phyloP scores from a whole-genome alignment of 2,888 invertebrate species.

The Ichneumoninae sp. region DNA sequence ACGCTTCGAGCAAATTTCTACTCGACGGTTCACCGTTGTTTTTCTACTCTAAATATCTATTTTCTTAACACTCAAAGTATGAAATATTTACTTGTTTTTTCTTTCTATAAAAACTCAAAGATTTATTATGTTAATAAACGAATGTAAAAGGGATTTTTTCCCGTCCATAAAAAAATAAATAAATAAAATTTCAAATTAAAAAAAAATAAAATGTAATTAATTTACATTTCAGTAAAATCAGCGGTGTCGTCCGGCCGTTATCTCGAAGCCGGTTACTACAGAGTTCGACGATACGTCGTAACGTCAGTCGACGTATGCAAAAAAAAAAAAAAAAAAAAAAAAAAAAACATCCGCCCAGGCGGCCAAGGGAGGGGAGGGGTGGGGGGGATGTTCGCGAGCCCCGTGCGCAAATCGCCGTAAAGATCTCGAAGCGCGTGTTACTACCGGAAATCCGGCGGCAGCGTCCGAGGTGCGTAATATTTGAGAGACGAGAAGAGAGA shows the following conservation, averaged over 20 bases:
- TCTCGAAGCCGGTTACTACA: neutral
- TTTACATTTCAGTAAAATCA: neutral
- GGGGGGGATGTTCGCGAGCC: slow-evolving; percentile 25
- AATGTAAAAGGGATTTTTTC: no score
- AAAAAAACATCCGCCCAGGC: no score
- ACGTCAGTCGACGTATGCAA: neutral
- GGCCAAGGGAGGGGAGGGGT: no score
- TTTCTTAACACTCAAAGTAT: no score
- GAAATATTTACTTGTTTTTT: no score
- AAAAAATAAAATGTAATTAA: neutral
- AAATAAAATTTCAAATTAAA: neutral
- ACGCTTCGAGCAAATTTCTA: no score
- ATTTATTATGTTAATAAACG: neutral
- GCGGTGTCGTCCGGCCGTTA: neutral
- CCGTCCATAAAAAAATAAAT: no score
- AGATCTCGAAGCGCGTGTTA: slow-evolving; percentile 51
- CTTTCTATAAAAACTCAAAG: no score
- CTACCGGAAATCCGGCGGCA: slow-evolving; percentile 60
- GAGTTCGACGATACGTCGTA: neutral
- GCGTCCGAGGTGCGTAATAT: slow-evolving; percentile 31
- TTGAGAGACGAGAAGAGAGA: slow-evolving; percentile 2
- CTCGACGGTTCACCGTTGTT: no score
- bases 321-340: neutral
- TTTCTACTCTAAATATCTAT: no score
- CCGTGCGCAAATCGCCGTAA: slow-evolving; percentile 36